A percentile compares a stretch with the other conserved stretches of the same genome.
Evolutionary conservation across 1,140 invertebrate species (phyloP).

Genomic region (Hesperophylax magnus): DNA sequence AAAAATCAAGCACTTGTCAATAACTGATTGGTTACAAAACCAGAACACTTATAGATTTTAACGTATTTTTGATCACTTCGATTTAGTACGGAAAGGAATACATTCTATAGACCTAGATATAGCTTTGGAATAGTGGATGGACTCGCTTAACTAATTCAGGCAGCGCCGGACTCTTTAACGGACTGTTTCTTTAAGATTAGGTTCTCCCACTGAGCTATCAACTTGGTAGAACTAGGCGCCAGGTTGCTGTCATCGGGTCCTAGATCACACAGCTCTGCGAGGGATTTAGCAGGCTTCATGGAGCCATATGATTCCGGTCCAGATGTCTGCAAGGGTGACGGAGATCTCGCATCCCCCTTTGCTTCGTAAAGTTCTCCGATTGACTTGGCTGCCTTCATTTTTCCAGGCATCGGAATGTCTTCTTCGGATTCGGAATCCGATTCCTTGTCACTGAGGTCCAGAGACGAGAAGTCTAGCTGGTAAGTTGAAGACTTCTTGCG

Average conservation of each 20-base stretch:
- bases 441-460: constrained; percentile 69
- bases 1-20: no score
- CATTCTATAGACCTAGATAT: constrained; percentile 44
- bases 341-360: constrained; percentile 64
- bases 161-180: constrained; percentile 70
- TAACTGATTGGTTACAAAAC: neutral
- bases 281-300: constrained; percentile 73
- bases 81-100: constrained; percentile 24
- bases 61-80: neutral
- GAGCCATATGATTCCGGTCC: constrained; percentile 67
- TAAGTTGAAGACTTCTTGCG: constrained; percentile 69
- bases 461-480: constrained; percentile 61
- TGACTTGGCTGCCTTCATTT: constrained; percentile 71
- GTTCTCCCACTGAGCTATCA: constrained; percentile 75
- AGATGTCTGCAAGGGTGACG: constrained; percentile 67
- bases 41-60: neutral
- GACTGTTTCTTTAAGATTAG: constrained; percentile 74
- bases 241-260: constrained; percentile 70
- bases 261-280: constrained; percentile 73
- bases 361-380: constrained; percentile 72
- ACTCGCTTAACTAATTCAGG: constrained; percentile 58
- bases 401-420: constrained; percentile 71
- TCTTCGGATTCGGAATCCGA: constrained; percentile 70
- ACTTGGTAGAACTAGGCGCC: constrained; percentile 72
- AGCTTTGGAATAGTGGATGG: constrained; percentile 53